phyloP scores from a whole-genome alignment of 2,888 invertebrate species.

The Eumacrocentrus americanus region DNA sequence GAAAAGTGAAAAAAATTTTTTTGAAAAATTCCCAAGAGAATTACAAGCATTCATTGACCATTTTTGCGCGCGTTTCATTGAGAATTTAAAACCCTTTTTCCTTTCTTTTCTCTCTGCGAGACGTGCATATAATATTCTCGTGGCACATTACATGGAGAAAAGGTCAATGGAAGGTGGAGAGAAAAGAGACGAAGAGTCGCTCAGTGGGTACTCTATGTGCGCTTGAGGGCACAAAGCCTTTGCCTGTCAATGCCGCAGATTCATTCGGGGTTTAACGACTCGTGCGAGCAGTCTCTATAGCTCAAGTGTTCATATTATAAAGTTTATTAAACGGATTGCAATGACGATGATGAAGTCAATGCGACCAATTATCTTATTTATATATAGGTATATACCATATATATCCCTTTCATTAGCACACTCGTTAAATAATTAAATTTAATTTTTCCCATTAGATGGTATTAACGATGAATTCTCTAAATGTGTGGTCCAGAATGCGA shows the following conservation, averaged over 20 bases:
- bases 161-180: not conserved
- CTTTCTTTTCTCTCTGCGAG: not conserved
- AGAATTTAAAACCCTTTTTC: conserved; percentile 3
- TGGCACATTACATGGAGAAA: not conserved
- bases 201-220: conserved; percentile 18
- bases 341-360: not conserved
- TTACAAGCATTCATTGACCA: not conserved
- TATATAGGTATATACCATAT: not conserved
- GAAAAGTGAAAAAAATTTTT: not conserved
- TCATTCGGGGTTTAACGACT: conserved; percentile 29
- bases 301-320: not conserved
- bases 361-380: conserved; percentile 2
- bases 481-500: not conserved
- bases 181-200: not conserved
- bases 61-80: not conserved
- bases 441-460: not conserved
- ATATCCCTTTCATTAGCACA: not conserved
- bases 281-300: conserved; percentile 6
- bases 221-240: conserved; percentile 20
- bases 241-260: conserved; percentile 26
- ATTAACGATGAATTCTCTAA: not conserved
- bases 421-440: not conserved
- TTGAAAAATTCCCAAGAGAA: not conserved
- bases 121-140: not conserved
- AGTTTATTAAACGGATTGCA: conserved; percentile 6